phyloP scores from a whole-genome alignment of 2,113 vertebrate species.

The Peromyscus leucopus region DNA sequence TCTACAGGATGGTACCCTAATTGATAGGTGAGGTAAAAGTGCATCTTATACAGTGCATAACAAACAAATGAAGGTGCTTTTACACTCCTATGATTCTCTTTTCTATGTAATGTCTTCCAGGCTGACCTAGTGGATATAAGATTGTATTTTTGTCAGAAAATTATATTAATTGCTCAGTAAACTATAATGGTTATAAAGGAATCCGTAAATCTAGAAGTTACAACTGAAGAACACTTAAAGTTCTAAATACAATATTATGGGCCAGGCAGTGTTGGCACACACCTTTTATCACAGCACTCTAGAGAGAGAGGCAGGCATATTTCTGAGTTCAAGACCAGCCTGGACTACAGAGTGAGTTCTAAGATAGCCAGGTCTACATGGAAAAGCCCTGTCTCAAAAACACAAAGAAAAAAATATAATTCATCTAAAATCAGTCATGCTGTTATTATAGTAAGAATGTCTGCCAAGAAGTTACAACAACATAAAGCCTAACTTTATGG shows the following conservation, averaged over 20 bases:
- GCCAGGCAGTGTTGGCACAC: neutral
- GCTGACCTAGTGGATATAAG: neutral
- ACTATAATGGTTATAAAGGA: conserved; percentile 21
- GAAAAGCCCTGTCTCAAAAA: neutral
- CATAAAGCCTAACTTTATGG: conserved; percentile 8
- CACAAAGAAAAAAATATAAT: neutral
- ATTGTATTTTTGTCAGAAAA: conserved; percentile 54
- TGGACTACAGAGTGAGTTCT: neutral
- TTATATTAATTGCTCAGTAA: neutral
- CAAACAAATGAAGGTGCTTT: neutral
- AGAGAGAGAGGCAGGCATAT: neutral
- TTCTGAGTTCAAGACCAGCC: neutral
- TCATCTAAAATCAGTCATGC: conserved; percentile 60
- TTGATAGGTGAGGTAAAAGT: neutral
- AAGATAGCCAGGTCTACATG: neutral
- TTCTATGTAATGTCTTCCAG: neutral
- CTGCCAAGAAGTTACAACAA: conserved; percentile 57
- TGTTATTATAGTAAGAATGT: conserved; percentile 56
- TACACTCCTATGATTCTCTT: neutral
- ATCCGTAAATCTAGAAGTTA: conserved; percentile 57
- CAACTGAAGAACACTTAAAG: conserved; percentile 53
- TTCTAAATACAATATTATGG: conserved; percentile 57
- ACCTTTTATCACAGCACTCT: neutral
- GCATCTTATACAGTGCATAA: neutral
- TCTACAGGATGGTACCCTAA: neutral